Base-by-base conservation (phyloP, 2,888 invertebrate species). In the Biston betularia region DNA sequence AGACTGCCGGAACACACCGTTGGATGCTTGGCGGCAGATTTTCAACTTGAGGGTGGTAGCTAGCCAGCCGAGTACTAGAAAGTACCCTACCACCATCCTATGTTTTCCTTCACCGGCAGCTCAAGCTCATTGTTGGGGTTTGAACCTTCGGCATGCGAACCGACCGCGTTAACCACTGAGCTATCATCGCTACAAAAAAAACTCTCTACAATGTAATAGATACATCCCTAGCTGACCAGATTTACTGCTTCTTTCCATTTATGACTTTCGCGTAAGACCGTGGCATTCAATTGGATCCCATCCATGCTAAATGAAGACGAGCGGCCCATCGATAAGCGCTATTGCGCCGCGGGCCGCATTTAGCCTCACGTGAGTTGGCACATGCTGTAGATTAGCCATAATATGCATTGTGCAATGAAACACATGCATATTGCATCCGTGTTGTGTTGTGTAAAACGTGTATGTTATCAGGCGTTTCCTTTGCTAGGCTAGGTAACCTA, bases 371-470 rank as follows among this genome's bases (percentile, higher is more conserved):
- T 53, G 63, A 57, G 33, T 15, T 63, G 57, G 56, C 57, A 44
- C 50, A 34, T 58, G 46, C 12, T n/a, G 12, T n/a, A 42, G 46
- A 56, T 63, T 34, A 55, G 15, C 53, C 53, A 58, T 59, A 34
- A 53, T 52, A 52, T 60, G 45, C 15, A 57, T 66, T 66, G 61
- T 57, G 62, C 62, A 66, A 66, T 60, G 34, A 44, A 48, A 40
- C n/a, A 48, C 33, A 57, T 35, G 24, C 24, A 42, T 49, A 61
- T 33, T 46, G 48, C 64, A 65, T 44, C 59, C 59, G 53, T 49
- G 50, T 10, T 14, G 9, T 15, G 5, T 12, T 14, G 9, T 15
- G 5, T 12, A 45, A 33, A 46, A 48, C 53, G 49, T 58, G 58
- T 14, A n/a, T 57, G 56, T 57, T 48, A 58, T 58, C 48, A 33